Conservation (phyloP, 2,888 invertebrate genomes). For the Acheta domesticus region DNA sequence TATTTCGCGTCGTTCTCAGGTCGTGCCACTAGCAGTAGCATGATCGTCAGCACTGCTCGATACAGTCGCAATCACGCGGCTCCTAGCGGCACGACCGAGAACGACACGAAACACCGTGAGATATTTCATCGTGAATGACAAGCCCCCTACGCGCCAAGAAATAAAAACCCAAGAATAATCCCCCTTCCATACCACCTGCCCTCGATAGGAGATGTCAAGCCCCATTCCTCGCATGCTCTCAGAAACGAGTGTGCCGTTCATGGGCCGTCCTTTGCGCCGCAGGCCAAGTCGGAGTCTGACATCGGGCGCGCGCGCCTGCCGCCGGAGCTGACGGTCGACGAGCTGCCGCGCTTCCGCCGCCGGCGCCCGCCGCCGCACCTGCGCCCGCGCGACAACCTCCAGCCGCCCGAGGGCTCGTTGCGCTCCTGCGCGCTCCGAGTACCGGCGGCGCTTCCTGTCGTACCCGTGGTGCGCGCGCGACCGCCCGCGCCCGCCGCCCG, state of each 20-base stretch:
- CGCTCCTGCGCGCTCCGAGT: neutral
- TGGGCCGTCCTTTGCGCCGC: neutral
- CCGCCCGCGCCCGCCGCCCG: neutral
- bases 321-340: neutral
- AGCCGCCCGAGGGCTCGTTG: neutral
- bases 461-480: conserved; percentile 1
- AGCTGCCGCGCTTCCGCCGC: conserved; percentile 3
- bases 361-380: conserved; percentile 2
- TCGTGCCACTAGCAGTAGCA: no score
- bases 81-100: no score
- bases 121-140: no score
- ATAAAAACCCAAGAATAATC: no score
- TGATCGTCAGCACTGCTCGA: no score
- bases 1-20: no score
- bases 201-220: no score
- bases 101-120: no score
- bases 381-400: neutral
- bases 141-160: no score
- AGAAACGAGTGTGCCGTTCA: neutral
- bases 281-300: neutral
- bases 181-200: no score
- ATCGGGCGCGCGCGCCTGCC: neutral
- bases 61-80: no score
- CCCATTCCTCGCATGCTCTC: neutral
- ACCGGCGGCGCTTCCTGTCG: neutral